A percentile compares a stretch with the other conserved stretches of the same genome.
Conservation (phyloP, 2,888 invertebrate species). For the Lamellibrachia columna region DNA sequence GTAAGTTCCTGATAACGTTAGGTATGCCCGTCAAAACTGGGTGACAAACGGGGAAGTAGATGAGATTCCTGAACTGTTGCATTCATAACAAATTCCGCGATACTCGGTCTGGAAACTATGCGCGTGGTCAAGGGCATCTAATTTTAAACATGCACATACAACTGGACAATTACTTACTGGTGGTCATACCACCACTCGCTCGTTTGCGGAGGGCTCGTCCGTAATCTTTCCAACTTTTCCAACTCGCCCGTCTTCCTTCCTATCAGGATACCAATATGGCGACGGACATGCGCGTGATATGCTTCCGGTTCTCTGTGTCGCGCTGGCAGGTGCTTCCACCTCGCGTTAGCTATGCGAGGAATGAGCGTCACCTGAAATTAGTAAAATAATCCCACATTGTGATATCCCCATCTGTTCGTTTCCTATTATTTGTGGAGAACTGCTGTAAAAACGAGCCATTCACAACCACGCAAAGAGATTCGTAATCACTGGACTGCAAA, state of each 20-base stretch:
- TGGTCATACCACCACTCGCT: constrained; percentile 12
- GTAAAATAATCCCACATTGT: neutral
- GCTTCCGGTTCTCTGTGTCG: neutral
- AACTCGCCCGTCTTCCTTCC: constrained; percentile 16
- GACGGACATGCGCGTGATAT: neutral
- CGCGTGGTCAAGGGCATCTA: neutral
- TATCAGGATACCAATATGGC: constrained; percentile 16
- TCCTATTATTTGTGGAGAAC: neutral
- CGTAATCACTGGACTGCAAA: neutral
- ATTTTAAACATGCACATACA: neutral
- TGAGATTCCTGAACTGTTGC: neutral
- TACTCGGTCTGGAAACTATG: neutral
- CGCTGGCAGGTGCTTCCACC: constrained; percentile 6
- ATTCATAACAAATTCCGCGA: neutral
- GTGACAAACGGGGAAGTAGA: constrained; percentile 16
- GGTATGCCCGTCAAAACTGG: neutral
- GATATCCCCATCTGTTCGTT: neutral
- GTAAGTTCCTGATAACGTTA: neutral
- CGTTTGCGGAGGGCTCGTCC: neutral
- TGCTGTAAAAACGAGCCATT: neutral
- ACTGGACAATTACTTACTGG: neutral
- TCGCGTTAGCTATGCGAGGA: constrained; percentile 11
- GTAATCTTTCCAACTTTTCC: constrained; percentile 12
- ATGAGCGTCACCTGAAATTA: neutral
- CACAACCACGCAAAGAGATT: neutral